These are phyloP conservation scores for Bradypodion pumilum DNA, from an alignment of 2,797 vertebrate genomes.

Conservation along the genomic window DNA sequence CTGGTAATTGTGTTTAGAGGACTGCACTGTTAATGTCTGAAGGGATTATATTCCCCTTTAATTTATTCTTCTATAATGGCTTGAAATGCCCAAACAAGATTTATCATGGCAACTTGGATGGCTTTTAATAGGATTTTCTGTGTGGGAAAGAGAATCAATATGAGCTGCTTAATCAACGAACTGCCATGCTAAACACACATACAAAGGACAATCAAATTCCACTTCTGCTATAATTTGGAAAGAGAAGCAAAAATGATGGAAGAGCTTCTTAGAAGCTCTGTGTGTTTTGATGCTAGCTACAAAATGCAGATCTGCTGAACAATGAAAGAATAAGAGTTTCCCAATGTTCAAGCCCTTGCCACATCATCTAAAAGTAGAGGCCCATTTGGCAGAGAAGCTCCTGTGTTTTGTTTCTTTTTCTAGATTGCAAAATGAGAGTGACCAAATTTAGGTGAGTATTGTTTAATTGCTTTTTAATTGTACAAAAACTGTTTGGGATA, in stretches of 20 bases:
- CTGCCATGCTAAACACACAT: background rate
- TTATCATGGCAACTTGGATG: background rate
- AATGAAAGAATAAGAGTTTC: background rate
- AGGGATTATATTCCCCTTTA: background rate
- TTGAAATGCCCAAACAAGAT: conserved; percentile 19
- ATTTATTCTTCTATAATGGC: conserved; percentile 17
- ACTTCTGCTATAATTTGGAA: background rate
- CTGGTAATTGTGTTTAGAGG: background rate
- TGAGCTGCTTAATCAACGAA: background rate
- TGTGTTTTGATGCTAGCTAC: background rate
- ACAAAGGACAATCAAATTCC: background rate
- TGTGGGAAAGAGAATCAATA: conserved; percentile 18
- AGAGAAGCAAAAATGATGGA: background rate
- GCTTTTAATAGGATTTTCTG: conserved; percentile 6
- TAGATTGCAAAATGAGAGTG: background rate
- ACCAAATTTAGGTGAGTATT: background rate
- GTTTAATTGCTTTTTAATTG: background rate
- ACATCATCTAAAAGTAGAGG: background rate
- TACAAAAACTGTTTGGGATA: too few relatives aligned
- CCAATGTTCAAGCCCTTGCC: background rate
- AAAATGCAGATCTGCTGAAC: background rate
- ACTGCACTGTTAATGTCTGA: background rate
- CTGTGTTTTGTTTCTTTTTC: background rate
- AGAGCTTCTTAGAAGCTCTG: background rate
- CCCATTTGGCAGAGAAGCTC: background rate